Conservation (phyloP, 1,140 invertebrate genomes). For the Hesperophylax magnus region DNA sequence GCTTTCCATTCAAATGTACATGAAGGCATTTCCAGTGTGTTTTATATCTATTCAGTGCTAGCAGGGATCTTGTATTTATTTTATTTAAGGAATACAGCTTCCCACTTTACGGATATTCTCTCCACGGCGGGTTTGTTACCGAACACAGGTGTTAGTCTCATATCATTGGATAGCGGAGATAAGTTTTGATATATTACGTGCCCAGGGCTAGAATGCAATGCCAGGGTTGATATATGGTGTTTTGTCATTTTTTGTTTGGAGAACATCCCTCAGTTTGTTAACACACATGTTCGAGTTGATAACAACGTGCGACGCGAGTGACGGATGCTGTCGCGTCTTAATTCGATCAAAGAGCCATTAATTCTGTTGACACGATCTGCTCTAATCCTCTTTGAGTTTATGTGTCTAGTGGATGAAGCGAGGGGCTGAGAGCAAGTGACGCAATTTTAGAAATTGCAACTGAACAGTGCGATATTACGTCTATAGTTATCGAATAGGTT, state of each 20-base stretch:
- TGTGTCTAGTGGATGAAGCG: too few relatives aligned
- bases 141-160: constrained; percentile 16
- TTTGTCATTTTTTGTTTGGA: constrained; percentile 21
- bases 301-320: constrained; percentile 3
- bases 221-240: neutral
- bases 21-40: too few relatives aligned
- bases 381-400: too few relatives aligned
- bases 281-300: constrained; percentile 14
- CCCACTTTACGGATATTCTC: too few relatives aligned
- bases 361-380: neutral
- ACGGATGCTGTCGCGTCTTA: constrained; percentile 15
- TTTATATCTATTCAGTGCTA: too few relatives aligned
- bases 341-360: constrained; percentile 12
- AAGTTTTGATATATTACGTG: constrained; percentile 20
- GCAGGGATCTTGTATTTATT: too few relatives aligned
- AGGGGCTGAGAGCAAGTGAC: too few relatives aligned
- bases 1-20: too few relatives aligned
- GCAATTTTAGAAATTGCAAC: too few relatives aligned
- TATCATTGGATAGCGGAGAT: neutral
- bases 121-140: neutral
- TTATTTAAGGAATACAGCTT: too few relatives aligned
- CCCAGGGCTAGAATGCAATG: constrained; percentile 10
- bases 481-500: too few relatives aligned
- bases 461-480: too few relatives aligned
- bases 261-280: constrained; percentile 10